These are phyloP conservation scores for Otus scops DNA, from an alignment of 2,797 vertebrate genomes.

Conservation along the genomic window DNA sequence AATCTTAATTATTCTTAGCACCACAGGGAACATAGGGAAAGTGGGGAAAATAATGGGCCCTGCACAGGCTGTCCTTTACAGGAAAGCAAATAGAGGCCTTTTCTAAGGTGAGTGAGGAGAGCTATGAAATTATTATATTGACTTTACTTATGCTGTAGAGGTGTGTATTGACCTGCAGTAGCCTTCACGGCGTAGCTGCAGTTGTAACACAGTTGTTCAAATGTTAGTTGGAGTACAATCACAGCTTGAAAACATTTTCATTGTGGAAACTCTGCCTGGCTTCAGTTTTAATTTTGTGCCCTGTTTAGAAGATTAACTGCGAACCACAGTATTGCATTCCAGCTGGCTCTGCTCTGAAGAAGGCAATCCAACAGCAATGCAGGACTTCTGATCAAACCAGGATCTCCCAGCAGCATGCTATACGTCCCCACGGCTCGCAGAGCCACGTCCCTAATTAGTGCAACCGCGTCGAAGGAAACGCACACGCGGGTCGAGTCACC, in stretches of 20 bases:
- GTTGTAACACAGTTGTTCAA: background rate
- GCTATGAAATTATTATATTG: background rate
- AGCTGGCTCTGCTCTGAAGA: slow-evolving; percentile 33
- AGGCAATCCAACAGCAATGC: background rate
- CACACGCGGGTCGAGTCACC: background rate
- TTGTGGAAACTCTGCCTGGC: background rate
- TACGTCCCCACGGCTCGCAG: background rate
- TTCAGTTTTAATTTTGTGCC: background rate
- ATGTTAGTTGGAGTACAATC: background rate
- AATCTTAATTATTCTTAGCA: background rate
- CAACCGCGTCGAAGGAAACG: rapidly evolving
- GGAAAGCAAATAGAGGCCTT: background rate
- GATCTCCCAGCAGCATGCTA: rapidly evolving
- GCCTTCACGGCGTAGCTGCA: background rate
- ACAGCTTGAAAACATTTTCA: background rate
- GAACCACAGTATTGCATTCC: background rate
- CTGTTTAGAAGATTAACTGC: slow-evolving; percentile 15
- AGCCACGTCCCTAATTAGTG: background rate
- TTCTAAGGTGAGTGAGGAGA: background rate
- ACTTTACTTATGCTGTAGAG: background rate
- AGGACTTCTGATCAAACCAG: background rate
- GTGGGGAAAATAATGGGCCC: background rate
- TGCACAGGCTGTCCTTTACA: background rate
- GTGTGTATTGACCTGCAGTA: background rate
- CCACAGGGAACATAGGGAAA: rapidly evolving